phyloP scores from a whole-genome alignment of 2,113 vertebrate genomes.

The Corydoras sp. region DNA sequence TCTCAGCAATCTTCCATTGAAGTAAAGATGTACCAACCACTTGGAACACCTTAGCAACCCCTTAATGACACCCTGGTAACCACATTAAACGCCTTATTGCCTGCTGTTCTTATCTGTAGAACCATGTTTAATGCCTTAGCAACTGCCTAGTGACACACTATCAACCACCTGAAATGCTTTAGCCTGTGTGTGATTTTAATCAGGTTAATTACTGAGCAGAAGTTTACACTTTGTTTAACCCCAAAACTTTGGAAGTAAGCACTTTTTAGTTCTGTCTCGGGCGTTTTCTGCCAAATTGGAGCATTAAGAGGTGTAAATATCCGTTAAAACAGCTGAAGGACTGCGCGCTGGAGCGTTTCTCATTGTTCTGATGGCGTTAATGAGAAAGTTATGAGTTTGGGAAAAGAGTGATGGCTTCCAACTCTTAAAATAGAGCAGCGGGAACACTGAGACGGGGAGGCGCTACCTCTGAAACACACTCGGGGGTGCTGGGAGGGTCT shows the following conservation, averaged over 20 bases:
- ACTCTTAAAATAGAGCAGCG: conserved; percentile 63
- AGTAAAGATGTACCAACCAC: too few relatives aligned
- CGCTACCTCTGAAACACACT: conserved; percentile 31
- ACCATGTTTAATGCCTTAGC: too few relatives aligned
- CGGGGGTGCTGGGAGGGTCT: conserved; percentile 38
- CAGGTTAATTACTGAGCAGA: neutral
- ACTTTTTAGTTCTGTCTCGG: neutral
- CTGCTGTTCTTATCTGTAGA: too few relatives aligned
- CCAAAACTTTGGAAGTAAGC: neutral
- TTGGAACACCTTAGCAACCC: too few relatives aligned
- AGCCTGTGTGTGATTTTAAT: neutral
- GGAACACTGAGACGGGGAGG: conserved; percentile 47
- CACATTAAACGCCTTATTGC: too few relatives aligned
- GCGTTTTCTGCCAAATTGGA: neutral
- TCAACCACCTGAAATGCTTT: too few relatives aligned
- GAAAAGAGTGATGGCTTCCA: conserved; percentile 60
- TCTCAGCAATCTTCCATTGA: too few relatives aligned
- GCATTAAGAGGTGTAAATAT: neutral
- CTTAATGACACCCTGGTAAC: too few relatives aligned
- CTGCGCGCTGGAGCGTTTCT: conserved; percentile 33
- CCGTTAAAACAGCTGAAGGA: conserved; percentile 1
- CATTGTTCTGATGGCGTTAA: conserved; percentile 54
- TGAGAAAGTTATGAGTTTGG: conserved; percentile 66
- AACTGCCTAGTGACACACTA: too few relatives aligned
- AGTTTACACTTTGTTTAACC: neutral